Percentiles rank a stretch among this genome's conserved stretches.
Evolutionary conservation across 2,113 vertebrate species (phyloP).

Genomic region (Anas platyrhynchos): DNA sequence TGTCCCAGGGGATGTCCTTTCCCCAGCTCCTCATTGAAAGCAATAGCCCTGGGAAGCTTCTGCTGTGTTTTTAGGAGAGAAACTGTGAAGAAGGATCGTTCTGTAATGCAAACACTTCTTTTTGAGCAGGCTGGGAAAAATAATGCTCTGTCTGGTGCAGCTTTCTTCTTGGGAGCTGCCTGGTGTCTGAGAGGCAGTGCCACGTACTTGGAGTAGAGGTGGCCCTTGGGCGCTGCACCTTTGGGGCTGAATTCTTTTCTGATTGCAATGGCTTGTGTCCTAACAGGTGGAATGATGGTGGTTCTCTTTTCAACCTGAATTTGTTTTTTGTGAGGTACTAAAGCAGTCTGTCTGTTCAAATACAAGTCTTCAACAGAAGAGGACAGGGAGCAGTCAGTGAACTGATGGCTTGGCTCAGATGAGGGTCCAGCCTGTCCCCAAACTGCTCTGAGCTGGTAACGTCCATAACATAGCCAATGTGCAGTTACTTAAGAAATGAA

Average conservation of each 20-base stretch:
- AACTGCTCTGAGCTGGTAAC: rapidly evolving
- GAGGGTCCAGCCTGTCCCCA: not conserved
- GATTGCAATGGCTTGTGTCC: not conserved
- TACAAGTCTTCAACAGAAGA: not conserved
- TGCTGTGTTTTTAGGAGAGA: constrained; percentile 50
- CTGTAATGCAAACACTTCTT: constrained; percentile 46
- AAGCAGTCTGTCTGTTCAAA: not conserved
- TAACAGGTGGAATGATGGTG: not conserved
- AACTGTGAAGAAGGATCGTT: constrained; percentile 25
- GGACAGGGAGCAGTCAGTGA: not conserved
- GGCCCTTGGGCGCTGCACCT: not conserved
- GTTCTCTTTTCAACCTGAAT: not conserved
- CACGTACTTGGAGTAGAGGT: not conserved
- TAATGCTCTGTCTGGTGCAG: constrained; percentile 25
- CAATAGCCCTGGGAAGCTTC: not conserved
- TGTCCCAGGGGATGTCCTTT: not conserved
- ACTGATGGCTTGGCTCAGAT: not conserved
- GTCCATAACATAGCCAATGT: not conserved
- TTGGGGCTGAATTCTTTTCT: not conserved
- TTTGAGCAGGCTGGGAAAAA: constrained; percentile 51
- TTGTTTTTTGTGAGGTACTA: not conserved
- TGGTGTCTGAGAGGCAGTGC: not conserved
- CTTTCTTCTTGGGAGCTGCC: constrained; percentile 55
- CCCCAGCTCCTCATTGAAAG: not conserved
- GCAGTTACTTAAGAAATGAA: not conserved